Conservation (phyloP, 2,888 invertebrate species). For the Allygus modestus region DNA sequence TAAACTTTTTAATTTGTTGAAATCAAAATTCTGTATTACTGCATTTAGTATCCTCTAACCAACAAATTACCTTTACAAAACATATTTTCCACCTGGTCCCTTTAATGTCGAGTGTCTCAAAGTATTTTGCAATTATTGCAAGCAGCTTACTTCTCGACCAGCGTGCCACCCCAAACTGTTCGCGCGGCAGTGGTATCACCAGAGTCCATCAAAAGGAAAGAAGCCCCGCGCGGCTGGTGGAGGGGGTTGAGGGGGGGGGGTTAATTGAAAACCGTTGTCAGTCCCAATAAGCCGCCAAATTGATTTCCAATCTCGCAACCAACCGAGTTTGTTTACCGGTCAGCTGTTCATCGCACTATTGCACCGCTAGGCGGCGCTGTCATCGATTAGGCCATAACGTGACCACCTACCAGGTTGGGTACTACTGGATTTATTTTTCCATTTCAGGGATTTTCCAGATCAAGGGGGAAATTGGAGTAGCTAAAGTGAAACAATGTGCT, state of each 20-base stretch:
- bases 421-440: not conserved
- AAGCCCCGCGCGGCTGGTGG: not conserved
- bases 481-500: too few species aligned
- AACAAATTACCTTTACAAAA: too few species aligned
- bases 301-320: slow-evolving; percentile 46
- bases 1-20: too few species aligned
- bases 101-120: too few species aligned
- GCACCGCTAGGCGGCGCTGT: not conserved
- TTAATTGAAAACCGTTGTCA: slow-evolving; percentile 42
- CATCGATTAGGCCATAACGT: not conserved
- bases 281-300: slow-evolving; percentile 44
- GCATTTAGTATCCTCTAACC: too few species aligned
- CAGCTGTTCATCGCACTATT: not conserved
- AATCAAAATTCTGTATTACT: too few species aligned
- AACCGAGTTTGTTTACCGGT: slow-evolving; percentile 31
- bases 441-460: not conserved
- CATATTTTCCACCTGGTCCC: too few species aligned
- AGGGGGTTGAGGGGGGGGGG: not conserved
- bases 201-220: slow-evolving; percentile 28
- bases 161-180: not conserved
- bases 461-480: not conserved
- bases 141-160: too few species aligned
- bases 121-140: too few species aligned
- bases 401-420: too few species aligned
- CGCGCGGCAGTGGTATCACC: not conserved